Conservation (phyloP, 1,140 invertebrate species). For the Samia ricini region DNA sequence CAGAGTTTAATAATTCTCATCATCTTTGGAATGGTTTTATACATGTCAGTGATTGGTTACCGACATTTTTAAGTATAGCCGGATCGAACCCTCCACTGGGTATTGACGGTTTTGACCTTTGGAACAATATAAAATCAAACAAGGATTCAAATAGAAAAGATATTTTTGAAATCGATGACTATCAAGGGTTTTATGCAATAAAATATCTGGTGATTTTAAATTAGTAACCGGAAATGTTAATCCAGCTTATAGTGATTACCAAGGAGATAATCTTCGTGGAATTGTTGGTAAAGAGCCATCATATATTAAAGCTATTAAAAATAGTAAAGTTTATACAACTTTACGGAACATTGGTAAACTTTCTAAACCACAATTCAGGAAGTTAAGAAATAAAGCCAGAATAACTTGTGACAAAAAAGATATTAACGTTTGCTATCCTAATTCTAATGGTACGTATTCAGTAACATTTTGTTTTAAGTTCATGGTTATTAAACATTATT, state of each 20-base stretch:
- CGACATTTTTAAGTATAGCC: constrained; percentile 81
- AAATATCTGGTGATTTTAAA: constrained; percentile 53
- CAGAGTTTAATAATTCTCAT: constrained; percentile 78
- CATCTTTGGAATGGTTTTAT: constrained; percentile 86
- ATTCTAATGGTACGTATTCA: no score
- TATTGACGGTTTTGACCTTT: constrained; percentile 57
- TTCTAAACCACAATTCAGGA: constrained; percentile 29
- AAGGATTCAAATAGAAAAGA: constrained; percentile 39
- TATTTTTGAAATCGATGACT: constrained; percentile 59
- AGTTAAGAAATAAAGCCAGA: constrained; percentile 36
- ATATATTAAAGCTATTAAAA: constrained; percentile 40
- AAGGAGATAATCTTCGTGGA: constrained; percentile 44
- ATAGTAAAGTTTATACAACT: constrained; percentile 44
- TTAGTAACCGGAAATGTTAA: constrained; percentile 44
- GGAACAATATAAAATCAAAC: constrained; percentile 49
- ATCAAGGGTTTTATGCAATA: constrained; percentile 43
- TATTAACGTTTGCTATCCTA: neutral
- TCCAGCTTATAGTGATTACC: constrained; percentile 35
- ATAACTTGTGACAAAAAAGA: constrained; percentile 34
- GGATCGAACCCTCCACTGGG: constrained; percentile 32
- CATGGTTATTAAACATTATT: no score
- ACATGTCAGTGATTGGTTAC: constrained; percentile 92
- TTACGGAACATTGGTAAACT: constrained; percentile 33
- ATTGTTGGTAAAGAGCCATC: constrained; percentile 40
- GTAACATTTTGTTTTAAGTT: no score